Evolutionary conservation across 2,113 vertebrate species (phyloP).

Genomic region (Neotoma lepida): DNA sequence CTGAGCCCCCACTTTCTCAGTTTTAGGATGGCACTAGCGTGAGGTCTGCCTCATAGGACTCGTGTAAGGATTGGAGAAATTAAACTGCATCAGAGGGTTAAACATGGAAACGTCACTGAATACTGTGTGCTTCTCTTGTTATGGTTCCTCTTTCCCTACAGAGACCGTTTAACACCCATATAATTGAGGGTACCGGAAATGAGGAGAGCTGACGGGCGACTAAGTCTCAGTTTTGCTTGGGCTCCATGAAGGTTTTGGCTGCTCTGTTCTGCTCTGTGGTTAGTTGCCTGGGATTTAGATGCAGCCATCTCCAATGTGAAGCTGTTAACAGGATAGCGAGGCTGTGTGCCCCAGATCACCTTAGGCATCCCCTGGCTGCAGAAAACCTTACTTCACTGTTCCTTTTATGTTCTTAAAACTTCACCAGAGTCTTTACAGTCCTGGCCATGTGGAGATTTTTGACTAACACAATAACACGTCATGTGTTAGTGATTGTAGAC

Average conservation of each 20-base stretch:
- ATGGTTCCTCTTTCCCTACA: rapidly evolving
- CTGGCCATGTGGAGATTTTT: no score
- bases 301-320: background rate
- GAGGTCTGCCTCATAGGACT: no score
- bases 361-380: no score
- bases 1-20: background rate
- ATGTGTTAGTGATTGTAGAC: background rate
- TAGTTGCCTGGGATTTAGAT: background rate
- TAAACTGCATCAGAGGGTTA: rapidly evolving
- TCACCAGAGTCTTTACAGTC: background rate
- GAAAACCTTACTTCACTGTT: background rate
- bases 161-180: rapidly evolving
- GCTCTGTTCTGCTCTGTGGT: background rate
- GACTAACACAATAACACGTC: background rate
- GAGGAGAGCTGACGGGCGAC: rapidly evolving
- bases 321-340: rapidly evolving
- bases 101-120: rapidly evolving
- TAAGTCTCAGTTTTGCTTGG: no score
- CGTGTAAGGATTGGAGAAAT: background rate
- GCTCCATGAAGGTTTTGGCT: rapidly evolving
- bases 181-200: background rate
- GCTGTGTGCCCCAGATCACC: background rate
- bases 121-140: background rate
- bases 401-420: background rate
- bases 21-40: no score